Evolutionary conservation across 2,113 vertebrate species (phyloP), one percentile per base, ranked within the genome.

Genomic region (Oreocharis arfaki): DNA sequence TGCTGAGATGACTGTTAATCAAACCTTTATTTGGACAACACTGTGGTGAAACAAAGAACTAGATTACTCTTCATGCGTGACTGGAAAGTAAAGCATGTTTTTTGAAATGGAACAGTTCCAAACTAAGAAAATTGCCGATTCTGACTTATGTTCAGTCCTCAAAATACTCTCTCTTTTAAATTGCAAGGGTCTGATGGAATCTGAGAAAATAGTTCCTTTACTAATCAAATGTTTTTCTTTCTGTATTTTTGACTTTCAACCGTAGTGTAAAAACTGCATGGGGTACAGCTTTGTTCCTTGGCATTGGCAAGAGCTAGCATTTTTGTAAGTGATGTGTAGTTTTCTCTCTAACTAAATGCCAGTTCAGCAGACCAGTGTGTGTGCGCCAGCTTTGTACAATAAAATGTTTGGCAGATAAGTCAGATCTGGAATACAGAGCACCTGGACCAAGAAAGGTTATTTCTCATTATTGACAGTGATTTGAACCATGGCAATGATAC

Each of bases 171-270:
- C 61, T n/a, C 39, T 77, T 90, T 93, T 89, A 92, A 96, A 87
- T 89, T 30, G 11, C 90, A 79, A 84, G 65, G 53, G 64, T 88
- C 90, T 90, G 85, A 64, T 93, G 90, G 92, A 96, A 94, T 93
- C 46, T 93, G 90, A 96, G 95, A 90, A 96, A 96, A 90, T 94
- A 89, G 73, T 64, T 97, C 80, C 88, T 96, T 95, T 78, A 93
- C 84, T 95, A 87, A 96, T 96, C 71, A 88, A 93, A 84, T 95
- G 82, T 93, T 97, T 95, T 96, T 94, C 92, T 96, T 97, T 86
- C 93, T 86, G 6, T 89, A 59, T 87, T 90, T 97, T 96, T 95
- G 73, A 89, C 90, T 96, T 96, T 69, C 83, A 84, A 84, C 55
- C 0, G 0, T 94, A 79, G 76, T 56, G 46, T 95, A 95, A 87